phyloP scores from a whole-genome alignment of 2,113 vertebrate genomes.

The Fregata magnificens region DNA sequence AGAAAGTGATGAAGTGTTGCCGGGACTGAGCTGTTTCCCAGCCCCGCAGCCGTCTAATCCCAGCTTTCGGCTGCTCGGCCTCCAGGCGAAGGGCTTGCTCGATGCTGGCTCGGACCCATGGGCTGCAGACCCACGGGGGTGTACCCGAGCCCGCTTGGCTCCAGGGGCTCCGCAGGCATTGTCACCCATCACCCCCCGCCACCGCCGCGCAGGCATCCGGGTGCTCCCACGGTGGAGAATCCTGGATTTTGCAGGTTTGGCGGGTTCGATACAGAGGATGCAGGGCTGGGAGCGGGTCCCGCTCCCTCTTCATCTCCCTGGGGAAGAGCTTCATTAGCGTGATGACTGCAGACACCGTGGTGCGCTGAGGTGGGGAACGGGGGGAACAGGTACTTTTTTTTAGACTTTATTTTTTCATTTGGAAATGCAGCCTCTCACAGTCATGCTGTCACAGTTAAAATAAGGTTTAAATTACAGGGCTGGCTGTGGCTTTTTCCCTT shows the following conservation, averaged over 20 bases:
- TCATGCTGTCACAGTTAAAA: slow-evolving; percentile 87
- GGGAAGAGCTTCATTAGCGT: slow-evolving; percentile 40
- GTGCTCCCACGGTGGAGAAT: background rate
- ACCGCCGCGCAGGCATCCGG: accelerated
- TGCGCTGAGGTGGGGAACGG: background rate
- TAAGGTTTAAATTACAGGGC: slow-evolving; percentile 98
- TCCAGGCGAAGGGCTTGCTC: background rate
- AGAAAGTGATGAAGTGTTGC: background rate
- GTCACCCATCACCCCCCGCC: background rate
- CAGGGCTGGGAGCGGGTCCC: background rate
- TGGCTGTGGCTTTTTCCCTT: slow-evolving; percentile 93
- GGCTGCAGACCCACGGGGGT: background rate
- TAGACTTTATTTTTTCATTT: slow-evolving; percentile 66
- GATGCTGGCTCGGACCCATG: accelerated
- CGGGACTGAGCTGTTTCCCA: background rate
- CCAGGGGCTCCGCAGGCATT: background rate
- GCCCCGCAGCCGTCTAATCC: background rate
- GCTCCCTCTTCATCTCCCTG: background rate
- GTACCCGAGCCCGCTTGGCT: background rate
- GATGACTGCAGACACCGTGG: slow-evolving; percentile 52
- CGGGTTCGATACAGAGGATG: background rate
- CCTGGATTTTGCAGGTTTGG: background rate
- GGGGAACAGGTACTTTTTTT: slow-evolving; percentile 47
- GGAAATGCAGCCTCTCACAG: slow-evolving; percentile 77
- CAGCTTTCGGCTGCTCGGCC: background rate